A percentile compares a stretch with the other conserved stretches of the same genome.
These are phyloP conservation scores for Eclectus roratus DNA, from an alignment of 2,113 vertebrate genomes.

Conservation along the genomic window DNA sequence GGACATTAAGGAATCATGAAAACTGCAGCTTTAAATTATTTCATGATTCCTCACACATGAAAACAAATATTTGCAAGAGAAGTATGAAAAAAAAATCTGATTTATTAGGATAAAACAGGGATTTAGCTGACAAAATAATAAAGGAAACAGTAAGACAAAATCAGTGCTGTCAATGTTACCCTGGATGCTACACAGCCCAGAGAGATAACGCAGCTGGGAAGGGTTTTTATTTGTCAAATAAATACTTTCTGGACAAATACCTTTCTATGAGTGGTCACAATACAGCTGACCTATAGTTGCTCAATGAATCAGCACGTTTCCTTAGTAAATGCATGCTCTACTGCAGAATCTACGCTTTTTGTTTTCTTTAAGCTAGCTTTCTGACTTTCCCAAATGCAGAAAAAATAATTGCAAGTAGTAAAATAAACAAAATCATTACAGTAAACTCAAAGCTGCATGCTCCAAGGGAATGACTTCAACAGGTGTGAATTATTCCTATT, in stretches of 20 bases:
- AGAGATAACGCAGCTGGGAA: not conserved
- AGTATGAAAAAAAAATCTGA: not conserved
- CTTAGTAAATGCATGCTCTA: not conserved
- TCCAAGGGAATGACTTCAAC: not conserved
- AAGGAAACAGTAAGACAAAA: not conserved
- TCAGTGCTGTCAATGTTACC: not conserved
- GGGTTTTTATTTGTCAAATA: not conserved
- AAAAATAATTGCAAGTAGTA: not conserved
- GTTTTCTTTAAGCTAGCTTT: not conserved
- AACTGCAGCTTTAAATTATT: not conserved
- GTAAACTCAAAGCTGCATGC: not conserved
- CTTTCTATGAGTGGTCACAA: not conserved
- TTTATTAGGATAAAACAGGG: not conserved
- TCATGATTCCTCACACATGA: not conserved
- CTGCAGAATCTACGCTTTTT: not conserved
- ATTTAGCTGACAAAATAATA: not conserved
- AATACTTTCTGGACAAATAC: not conserved
- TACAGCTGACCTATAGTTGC: not conserved
- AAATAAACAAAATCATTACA: not conserved
- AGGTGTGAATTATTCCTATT: not conserved
- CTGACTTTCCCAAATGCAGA: not conserved
- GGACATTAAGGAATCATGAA: not conserved
- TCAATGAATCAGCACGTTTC: not conserved
- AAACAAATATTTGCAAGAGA: not conserved
- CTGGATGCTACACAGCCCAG: not conserved